Conservation (phyloP, 92 coral and sea anemone species). For the Bergia sp. region DNA sequence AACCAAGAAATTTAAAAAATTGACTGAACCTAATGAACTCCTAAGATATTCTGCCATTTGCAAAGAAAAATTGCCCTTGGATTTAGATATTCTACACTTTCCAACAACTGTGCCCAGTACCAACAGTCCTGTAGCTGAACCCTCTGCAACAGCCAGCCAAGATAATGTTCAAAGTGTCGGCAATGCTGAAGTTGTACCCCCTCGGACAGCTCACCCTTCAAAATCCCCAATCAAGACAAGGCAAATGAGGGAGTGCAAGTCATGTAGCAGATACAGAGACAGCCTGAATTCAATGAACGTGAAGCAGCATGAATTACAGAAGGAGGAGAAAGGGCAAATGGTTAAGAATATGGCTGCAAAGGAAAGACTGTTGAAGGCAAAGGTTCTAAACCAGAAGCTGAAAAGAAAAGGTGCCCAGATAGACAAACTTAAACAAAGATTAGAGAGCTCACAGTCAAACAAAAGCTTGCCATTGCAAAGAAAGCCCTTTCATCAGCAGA, state of each 20-base stretch:
- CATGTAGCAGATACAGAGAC: not conserved
- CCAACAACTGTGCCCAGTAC: not conserved
- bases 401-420: not conserved
- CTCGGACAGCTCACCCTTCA: not conserved
- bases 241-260: not conserved
- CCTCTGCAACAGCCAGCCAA: not conserved
- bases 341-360: not conserved
- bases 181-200: slow-evolving; percentile 2
- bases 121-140: not conserved
- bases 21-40: not conserved
- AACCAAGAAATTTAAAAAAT: slow-evolving; percentile 3
- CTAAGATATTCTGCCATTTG: not conserved
- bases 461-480: slow-evolving; percentile 8
- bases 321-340: not conserved
- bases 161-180: not conserved
- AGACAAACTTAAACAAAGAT: not conserved
- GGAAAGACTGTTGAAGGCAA: not conserved
- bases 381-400: not conserved
- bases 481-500: not conserved
- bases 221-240: slow-evolving; percentile 6
- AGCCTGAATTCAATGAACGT: not conserved
- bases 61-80: not conserved
- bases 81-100: not conserved
- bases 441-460: slow-evolving; percentile 3
- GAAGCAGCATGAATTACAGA: not conserved